phyloP scores from a whole-genome alignment of 2,113 vertebrate species.

The Forbesichthys agassizii region DNA sequence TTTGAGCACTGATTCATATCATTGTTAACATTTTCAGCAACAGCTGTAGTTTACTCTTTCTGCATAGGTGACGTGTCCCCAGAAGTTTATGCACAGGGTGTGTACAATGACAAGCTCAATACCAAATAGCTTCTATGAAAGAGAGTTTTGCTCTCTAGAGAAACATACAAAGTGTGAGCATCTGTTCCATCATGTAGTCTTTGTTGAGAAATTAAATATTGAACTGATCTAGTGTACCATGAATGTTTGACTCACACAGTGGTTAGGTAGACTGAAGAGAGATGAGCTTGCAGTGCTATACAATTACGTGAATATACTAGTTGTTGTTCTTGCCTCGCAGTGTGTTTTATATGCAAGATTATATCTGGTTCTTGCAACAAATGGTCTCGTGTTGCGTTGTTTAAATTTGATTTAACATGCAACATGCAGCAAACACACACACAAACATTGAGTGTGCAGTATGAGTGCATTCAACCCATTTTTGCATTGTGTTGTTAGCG shows the following conservation, averaged over 20 bases:
- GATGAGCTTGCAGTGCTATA: slow-evolving; percentile 59
- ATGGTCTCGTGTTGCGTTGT: slow-evolving; percentile 33
- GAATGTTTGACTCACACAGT: slow-evolving; percentile 76
- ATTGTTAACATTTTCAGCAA: slow-evolving; percentile 38
- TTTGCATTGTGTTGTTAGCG: no score
- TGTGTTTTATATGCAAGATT: slow-evolving; percentile 44
- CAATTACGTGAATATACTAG: slow-evolving; percentile 49
- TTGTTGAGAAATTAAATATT: slow-evolving; percentile 79
- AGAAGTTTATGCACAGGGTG: slow-evolving; percentile 43
- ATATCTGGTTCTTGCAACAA: slow-evolving; percentile 41
- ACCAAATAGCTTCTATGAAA: slow-evolving; percentile 49
- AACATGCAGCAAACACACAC: neutral
- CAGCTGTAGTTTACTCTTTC: slow-evolving; percentile 34
- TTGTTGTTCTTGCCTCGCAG: slow-evolving; percentile 54
- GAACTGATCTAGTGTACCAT: slow-evolving; percentile 76
- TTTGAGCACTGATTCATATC: slow-evolving; percentile 46
- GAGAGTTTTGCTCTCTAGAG: slow-evolving; percentile 70
- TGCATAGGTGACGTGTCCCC: slow-evolving; percentile 52
- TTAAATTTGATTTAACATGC: slow-evolving; percentile 52
- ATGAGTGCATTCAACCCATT: slow-evolving; percentile 26
- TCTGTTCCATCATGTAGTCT: slow-evolving; percentile 76
- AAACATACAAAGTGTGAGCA: slow-evolving; percentile 74
- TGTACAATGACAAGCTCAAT: slow-evolving; percentile 47
- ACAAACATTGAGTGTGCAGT: slow-evolving; percentile 31
- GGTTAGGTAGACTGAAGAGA: slow-evolving; percentile 70